A percentile compares a stretch with the other conserved stretches of the same genome.
Evolutionary conservation across 2,113 vertebrate species (phyloP).

Genomic region (Archilochus colubris): DNA sequence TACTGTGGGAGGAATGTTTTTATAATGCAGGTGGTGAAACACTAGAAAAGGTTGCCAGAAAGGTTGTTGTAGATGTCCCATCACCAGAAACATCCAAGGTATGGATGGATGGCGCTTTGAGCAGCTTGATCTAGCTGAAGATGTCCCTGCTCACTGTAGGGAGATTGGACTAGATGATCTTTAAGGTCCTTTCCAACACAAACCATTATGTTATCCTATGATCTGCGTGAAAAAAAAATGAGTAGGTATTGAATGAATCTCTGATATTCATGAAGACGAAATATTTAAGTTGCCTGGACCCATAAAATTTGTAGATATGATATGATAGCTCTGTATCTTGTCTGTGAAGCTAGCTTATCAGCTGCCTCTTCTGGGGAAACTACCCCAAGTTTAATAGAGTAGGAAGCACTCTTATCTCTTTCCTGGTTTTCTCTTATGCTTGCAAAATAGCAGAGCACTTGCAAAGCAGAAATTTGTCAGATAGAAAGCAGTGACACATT

Average conservation of each 20-base stretch:
- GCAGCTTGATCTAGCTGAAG: too few species aligned
- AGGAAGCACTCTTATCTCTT: neutral
- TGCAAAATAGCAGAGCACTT: slow-evolving; percentile 14
- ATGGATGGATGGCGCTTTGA: too few species aligned
- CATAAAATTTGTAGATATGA: neutral
- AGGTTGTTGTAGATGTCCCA: too few species aligned
- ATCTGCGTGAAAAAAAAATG: neutral
- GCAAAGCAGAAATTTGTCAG: slow-evolving; percentile 40
- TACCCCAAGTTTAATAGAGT: neutral
- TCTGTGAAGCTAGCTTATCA: neutral
- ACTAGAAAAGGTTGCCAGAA: too few species aligned
- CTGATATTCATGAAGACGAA: neutral
- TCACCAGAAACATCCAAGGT: too few species aligned
- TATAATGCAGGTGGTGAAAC: neutral
- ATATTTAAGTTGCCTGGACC: neutral
- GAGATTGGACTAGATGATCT: too few species aligned
- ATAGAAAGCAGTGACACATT: slow-evolving; percentile 4
- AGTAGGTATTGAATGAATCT: neutral
- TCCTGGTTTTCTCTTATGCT: neutral
- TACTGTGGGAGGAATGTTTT: too few species aligned
- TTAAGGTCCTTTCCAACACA: too few species aligned
- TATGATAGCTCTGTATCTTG: neutral
- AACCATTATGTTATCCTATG: too few species aligned
- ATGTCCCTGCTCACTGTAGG: too few species aligned
- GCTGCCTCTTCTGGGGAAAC: neutral